Conservation (phyloP, 2,797 vertebrate species). For the Cyclura pinguis region DNA sequence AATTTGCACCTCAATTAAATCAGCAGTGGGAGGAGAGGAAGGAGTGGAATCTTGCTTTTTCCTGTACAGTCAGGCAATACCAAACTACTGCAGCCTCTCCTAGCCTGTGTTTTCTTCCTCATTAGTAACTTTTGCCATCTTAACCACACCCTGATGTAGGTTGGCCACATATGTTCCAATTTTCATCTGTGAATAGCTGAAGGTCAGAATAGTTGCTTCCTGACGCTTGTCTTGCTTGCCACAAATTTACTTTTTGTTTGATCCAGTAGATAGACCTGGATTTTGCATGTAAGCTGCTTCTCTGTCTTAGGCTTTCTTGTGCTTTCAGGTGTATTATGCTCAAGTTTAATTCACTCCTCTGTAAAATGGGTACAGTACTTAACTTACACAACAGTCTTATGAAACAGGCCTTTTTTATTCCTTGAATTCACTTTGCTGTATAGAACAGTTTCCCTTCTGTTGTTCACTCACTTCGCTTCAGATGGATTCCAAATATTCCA, state of each 20-base stretch:
- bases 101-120: too few relatives aligned
- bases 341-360: neutral
- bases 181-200: too few relatives aligned
- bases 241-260: neutral
- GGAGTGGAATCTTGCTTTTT: too few relatives aligned
- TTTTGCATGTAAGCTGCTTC: neutral
- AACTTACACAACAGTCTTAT: neutral
- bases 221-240: neutral
- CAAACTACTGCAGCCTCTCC: too few relatives aligned
- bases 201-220: neutral
- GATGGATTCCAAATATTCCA: neutral
- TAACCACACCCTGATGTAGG: too few relatives aligned
- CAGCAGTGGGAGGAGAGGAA: too few relatives aligned
- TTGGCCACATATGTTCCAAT: too few relatives aligned
- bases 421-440: neutral
- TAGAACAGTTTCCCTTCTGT: neutral
- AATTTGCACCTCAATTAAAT: too few relatives aligned
- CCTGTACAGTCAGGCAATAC: too few relatives aligned
- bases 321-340: neutral
- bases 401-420: neutral
- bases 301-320: neutral
- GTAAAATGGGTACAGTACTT: neutral
- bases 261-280: neutral
- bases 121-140: too few relatives aligned
- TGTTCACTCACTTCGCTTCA: neutral